A percentile compares a stretch with the other conserved stretches of the same genome.
Evolutionary conservation across 2,888 invertebrate species (phyloP).

Genomic region (Sturmia bella): DNA sequence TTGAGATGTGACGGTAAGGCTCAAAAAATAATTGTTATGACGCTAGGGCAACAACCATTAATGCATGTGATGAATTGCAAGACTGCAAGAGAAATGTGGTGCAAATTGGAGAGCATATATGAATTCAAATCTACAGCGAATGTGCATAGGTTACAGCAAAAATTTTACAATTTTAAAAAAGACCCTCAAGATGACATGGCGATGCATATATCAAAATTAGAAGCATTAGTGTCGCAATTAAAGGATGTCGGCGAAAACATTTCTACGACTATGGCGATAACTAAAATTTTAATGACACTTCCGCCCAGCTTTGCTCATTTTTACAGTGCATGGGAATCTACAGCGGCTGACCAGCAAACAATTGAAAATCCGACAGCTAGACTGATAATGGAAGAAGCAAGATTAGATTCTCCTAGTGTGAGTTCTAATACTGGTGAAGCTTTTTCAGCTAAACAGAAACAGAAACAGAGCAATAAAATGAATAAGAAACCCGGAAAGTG

Average conservation of each 20-base stretch:
- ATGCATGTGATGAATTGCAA: conserved; percentile 57
- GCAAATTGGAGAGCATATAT: conserved; percentile 55
- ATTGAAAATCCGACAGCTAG: conserved; percentile 53
- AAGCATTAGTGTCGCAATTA: conserved; percentile 56
- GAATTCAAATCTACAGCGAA: conserved; percentile 55
- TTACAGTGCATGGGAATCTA: conserved; percentile 63
- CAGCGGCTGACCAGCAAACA: conserved; percentile 39
- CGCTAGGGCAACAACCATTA: conserved; percentile 44
- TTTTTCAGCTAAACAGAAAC: conserved; percentile 38
- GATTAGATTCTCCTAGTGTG: conserved; percentile 46
- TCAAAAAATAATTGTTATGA: conserved; percentile 60
- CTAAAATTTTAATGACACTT: conserved; percentile 61
- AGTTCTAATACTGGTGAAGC: conserved; percentile 20
- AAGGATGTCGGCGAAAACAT: conserved; percentile 63
- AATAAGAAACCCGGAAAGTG: conserved; percentile 30
- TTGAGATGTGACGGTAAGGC: conserved; percentile 48
- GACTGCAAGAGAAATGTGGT: conserved; percentile 54
- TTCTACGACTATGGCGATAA: conserved; percentile 62
- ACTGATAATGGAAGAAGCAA: conserved; percentile 56
- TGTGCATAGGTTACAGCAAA: conserved; percentile 66
- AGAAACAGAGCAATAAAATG: neutral
- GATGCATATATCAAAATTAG: conserved; percentile 63
- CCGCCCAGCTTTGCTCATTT: conserved; percentile 56
- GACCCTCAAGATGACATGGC: conserved; percentile 66
- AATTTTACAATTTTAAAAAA: conserved; percentile 68